Base-by-base conservation (phyloP, 2,113 vertebrate genomes). In the Ammodytes marinus region DNA sequence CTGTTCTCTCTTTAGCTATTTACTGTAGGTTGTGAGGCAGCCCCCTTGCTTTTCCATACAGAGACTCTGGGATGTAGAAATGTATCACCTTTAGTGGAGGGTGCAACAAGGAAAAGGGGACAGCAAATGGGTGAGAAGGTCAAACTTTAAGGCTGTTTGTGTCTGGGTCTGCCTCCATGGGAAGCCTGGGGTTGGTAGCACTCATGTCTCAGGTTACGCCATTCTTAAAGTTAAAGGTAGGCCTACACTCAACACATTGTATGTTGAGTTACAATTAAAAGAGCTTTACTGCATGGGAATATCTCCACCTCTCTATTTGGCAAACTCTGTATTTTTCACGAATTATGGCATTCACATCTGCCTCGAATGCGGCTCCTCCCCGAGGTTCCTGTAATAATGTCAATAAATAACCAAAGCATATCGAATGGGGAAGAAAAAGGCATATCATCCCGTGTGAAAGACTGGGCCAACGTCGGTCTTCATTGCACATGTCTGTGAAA, bases 1-100 rank as follows among this genome's bases (percentile, higher is more conserved):
- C 69, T 17, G 60, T 46, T 86, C 69, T 68, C 84, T 87, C 80
- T 72, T 74, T 80, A 89, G 75, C 67, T 88, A 76, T 83, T 88
- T 86, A 27, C 27, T 27, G 27, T 27, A 60, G 55, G 67, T 83
- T 80, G 77, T 17, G 55, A 79, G 46, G 17, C 67, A 71, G 79
- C 59, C 69, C 53, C 57, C 43, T 27, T 27, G 3, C 43, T 50
- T 70, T 69, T 69, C 69, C 77, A 57, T 27, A 9, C 60, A 79
- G 75, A 82, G 82, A 85, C 69, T 55, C n/a, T 66, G 0, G 39
- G 59, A 75, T 60, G 83, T 71, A 45, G 77, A 89, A 85, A 88
- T 80, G 77, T 68, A 90, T 83, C 80, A 87, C 85, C 79, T 86
- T 89, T 50, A 43, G 53, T 40, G 55, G 42, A 74, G 72, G 63